Base-by-base conservation (phyloP, 2,797 vertebrate species). In the Parotocinclus haroldoi region DNA sequence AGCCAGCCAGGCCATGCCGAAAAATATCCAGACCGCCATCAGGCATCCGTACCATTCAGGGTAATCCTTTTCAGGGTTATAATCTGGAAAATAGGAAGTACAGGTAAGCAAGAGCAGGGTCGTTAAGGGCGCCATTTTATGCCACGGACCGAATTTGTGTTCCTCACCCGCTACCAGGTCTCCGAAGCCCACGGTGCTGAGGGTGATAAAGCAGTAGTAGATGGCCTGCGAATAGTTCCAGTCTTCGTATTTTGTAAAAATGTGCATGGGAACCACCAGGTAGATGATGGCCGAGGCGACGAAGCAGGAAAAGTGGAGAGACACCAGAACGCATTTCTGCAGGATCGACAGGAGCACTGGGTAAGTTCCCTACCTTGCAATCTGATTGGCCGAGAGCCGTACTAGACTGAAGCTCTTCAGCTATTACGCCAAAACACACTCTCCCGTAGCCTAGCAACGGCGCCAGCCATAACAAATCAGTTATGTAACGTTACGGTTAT, bases 161-260 rank as follows among this genome's bases (percentile, higher is more conserved):
- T 3, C 13, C 16, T 61, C 82, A 97, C 95, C 92, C 72, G 94
- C 91, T 1, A 98, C 93, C 19, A 92, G 94, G 80, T 98, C 95
- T 45, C 95, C 93, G 71, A 96, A 98, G 56, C 96, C 95, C 52
- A 98, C 93, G 49, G 96, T 98, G 84, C 92, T 95, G 78, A 98
- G 94, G 5, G 92, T 94, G 80, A 98, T 90, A 80, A 98, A 98
- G 78, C 94, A 90, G 78, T 91, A 98, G 86, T 97, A 98, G 79
- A 98, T 92, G 18, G 92, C 87, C 76, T 95, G 87, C 56, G 91
- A 75, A 1, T 87, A 91, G 54, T 83, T 92, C 94, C 96, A 96
- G 58, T 89, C 92, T 80, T 98, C 96, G n/a, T 92, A 80, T 17
- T 58, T 50, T 57, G 83, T 78, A 78, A 97, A 96, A 60, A 96